Evolutionary conservation across 2,113 vertebrate species (phyloP).

Genomic region (Cyanoramphus novaezelandiae): DNA sequence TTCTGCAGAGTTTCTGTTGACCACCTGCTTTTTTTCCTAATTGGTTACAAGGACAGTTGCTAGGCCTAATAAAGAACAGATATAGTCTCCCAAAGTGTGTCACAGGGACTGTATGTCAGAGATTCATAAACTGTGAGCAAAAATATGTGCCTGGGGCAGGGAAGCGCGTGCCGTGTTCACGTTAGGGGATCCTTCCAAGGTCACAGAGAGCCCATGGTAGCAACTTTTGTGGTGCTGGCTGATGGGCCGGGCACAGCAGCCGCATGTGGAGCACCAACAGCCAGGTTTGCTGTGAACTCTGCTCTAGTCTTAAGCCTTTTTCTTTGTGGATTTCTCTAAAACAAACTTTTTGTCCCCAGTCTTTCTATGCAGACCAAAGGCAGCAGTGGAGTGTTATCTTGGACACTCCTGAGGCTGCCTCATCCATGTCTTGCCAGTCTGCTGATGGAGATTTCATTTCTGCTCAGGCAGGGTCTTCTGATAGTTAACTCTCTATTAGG

Average conservation of each 20-base stretch:
- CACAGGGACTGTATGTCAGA: constrained; percentile 27
- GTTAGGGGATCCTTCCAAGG: not conserved
- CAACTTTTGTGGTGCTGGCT: not conserved
- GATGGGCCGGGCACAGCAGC: not conserved
- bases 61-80: constrained; percentile 67
- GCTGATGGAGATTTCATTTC: not conserved
- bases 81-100: not conserved
- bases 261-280: not conserved
- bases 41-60: constrained; percentile 41
- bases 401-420: not conserved
- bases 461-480: not conserved
- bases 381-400: not conserved
- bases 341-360: not conserved
- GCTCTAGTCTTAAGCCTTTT: not conserved
- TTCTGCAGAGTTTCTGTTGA: constrained; percentile 50
- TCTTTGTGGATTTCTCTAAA: not conserved
- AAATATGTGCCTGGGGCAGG: constrained; percentile 31
- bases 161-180: not conserved
- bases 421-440: not conserved
- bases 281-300: not conserved
- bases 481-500: not conserved
- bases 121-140: constrained; percentile 57
- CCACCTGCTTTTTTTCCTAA: constrained; percentile 58
- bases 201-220: fast-evolving
- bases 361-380: not conserved